Conservation (phyloP, 2,888 invertebrate genomes). For the Ochlodes sylvanus region DNA sequence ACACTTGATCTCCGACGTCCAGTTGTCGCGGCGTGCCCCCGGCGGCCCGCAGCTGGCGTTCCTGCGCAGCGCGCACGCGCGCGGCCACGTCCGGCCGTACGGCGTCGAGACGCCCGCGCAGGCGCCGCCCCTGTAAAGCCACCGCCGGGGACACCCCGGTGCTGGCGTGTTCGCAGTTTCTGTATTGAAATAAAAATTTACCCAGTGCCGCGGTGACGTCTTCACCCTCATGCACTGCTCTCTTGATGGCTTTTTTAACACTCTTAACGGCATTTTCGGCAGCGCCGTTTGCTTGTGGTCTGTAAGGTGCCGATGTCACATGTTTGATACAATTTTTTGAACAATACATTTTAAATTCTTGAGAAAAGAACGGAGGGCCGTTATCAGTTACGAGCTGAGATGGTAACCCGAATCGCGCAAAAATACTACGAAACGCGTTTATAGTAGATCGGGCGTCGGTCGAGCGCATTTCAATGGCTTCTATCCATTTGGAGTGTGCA, state of each 20-base stretch:
- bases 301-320: background rate
- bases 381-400: background rate
- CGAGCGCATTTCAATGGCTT: background rate
- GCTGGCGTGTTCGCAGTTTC: background rate
- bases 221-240: too few relatives aligned
- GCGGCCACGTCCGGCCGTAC: too few relatives aligned
- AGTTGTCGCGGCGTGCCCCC: too few relatives aligned
- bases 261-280: background rate
- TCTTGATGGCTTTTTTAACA: too few relatives aligned
- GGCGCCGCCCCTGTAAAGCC: background rate
- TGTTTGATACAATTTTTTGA: background rate
- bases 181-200: slow-evolving; percentile 1
- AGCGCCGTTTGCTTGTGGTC: background rate
- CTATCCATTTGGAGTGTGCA: background rate
- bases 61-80: too few relatives aligned
- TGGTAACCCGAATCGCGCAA: slow-evolving; percentile 2
- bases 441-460: background rate
- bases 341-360: background rate
- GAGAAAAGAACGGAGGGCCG: slow-evolving; percentile 3
- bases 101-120: background rate
- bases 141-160: slow-evolving; percentile 8
- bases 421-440: background rate
- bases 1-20: too few relatives aligned
- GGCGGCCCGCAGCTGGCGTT: too few relatives aligned
- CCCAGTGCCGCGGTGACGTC: too few relatives aligned